Evolutionary conservation across 2,888 invertebrate species (phyloP), one percentile per base, ranked within the genome.

Genomic region (Cephus spinipes): DNA sequence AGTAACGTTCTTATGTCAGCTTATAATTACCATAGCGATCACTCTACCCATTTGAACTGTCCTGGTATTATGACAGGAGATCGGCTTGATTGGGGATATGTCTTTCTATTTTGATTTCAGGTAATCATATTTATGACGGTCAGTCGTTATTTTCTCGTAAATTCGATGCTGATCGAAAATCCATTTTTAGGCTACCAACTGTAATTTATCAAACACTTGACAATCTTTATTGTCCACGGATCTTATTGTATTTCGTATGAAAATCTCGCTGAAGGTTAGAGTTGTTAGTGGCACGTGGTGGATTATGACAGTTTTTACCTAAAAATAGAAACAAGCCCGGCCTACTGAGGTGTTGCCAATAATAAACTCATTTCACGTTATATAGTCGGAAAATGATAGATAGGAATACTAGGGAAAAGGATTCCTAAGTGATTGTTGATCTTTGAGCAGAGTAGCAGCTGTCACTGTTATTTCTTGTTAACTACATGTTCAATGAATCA

Each of bases 321-420:
- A 15, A 74, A 81, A 83, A 83, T 83, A 83, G 83, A 80, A 76
- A 36, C 55, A 71, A 73, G 79, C 75, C 73, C 77, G 31, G 75
- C 73, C 76, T 73, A 78, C 80, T 32, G 75, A 73, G 81, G 76
- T 77, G 55, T 75, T 75, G 79, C 83, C 81, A 83, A 82, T 83
- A 83, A 83, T 83, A 83, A 82, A 83, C 80, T 69, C 77, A 79
- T 68, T 55, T 55, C 40, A 55, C 23, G 23, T 55, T 55, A 23
- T 1, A 9, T 23, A 23, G 40, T 55, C 23, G 6, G 40, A 55
- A 23, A 55, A 55, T 9, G 23, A 23, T 55, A 23, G 23, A 23
- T 71, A 23, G 11, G 23, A 71, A 11, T 71, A 32, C 32, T 71
- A 31, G 11, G 11, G 11, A 71, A 30, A 55, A 55, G 40, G 23